Base-by-base conservation (phyloP, 2,888 invertebrate genomes). In the Philereme transversata region DNA sequence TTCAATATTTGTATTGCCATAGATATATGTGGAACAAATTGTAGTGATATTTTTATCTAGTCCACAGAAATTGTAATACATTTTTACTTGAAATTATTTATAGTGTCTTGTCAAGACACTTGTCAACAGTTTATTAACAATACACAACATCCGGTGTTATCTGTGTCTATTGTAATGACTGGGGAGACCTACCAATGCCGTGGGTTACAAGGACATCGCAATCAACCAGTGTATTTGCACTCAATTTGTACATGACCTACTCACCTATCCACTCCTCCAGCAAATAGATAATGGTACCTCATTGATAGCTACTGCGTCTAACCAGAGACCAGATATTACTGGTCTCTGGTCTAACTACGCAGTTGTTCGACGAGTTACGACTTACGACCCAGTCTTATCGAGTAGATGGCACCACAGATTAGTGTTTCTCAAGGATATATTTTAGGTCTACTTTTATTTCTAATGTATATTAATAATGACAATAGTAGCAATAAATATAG, bases 221-320 rank as follows among this genome's bases (percentile, higher is more conserved):
- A 62, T 58, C 51, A 36, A 8, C 46, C 46, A 41, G 51, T 63
- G 52, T 60, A 71, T 70, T 60, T 62, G 67, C 62, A 67, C 66
- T 69, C 71, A 69, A 73, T 74, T 75, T 59, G 58, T 46, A 53
- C 63, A 68, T 70, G 73, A 77, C 76, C 77, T 68, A 73, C 62
- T 73, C 72, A 69, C 64, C 64, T 60, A 66, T 43, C 51, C 60
- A 57, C 50, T 61, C 68, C 69, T 68, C 62, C 65, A 58, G 45
- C 71, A 74, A 74, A 67, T 72, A 68, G 71, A 78, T 79, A 74
- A 78, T 76, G 51, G 41, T 56, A 63, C 64, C 63, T 63, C 57
- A 64, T 59, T 56, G 56, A 59, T 52, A 60, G 55, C 40, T 36
- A 65, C 57, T 65, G 56, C 62, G 51, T 57, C 58, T 45, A n/a